A percentile compares a stretch with the other conserved stretches of the same genome.
Conservation (phyloP, 2,888 invertebrate genomes). For the Cerceris ruficornis region DNA sequence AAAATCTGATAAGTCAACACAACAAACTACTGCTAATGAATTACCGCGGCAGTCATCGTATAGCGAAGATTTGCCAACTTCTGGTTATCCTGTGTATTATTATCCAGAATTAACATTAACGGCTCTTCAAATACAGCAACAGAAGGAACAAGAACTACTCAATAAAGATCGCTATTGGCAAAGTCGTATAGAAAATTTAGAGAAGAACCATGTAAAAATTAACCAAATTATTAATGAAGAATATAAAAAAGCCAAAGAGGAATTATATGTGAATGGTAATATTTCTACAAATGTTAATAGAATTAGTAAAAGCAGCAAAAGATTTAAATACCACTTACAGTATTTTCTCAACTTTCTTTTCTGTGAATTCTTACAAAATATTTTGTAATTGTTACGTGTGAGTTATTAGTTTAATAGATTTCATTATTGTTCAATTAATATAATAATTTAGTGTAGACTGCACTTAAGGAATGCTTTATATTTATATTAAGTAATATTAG, state of each 20-base stretch:
- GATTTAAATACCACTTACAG: background rate
- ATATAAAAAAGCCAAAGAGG: slow-evolving; percentile 83
- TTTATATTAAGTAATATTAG: background rate
- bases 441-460: background rate
- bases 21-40: slow-evolving; percentile 20
- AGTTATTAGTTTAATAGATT: too few species aligned
- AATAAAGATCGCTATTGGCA: slow-evolving; percentile 86
- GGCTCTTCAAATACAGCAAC: slow-evolving; percentile 82
- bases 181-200: slow-evolving; percentile 83
- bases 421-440: background rate
- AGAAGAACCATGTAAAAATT: slow-evolving; percentile 84
- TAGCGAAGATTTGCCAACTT: slow-evolving; percentile 11
- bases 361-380: background rate
- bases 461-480: background rate
- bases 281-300: slow-evolving; percentile 8
- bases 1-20: slow-evolving; percentile 20
- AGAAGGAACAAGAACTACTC: slow-evolving; percentile 84
- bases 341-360: background rate
- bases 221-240: slow-evolving; percentile 84
- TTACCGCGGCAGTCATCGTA: slow-evolving; percentile 10
- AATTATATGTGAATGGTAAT: slow-evolving; percentile 54
- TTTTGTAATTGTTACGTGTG: too few species aligned
- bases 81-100: slow-evolving; percentile 51
- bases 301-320: background rate
- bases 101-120: slow-evolving; percentile 75